Evolutionary conservation across 1,140 invertebrate genomes (phyloP), one percentile per base, ranked within the genome.

Genomic region (Euglossa dilemma): DNA sequence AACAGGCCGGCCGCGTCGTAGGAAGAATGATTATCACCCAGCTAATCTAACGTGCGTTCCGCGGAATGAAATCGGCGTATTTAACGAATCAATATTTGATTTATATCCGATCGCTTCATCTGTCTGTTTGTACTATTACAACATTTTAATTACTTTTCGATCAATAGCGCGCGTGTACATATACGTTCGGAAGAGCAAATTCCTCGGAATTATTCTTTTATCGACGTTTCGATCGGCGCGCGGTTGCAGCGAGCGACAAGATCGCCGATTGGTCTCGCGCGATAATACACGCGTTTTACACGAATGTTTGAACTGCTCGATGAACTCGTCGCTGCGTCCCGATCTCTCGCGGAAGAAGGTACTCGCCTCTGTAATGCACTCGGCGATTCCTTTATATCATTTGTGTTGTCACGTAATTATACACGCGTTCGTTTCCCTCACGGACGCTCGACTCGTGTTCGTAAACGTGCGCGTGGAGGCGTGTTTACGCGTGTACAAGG

Each of bases 331-430:
- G 47, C n/a, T n/a, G n/a, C 12, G 23, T 25, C 57, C 23, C 14
- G 47, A 45, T 18, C 23, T 47, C 63, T 81, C n/a, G 5, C 3
- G 54, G 20, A 11, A 50, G 36, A 54, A 76, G 5, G 52, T 36
- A 67, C 36, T 45, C n/a, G 47, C 73, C 70, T 64, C 56, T 20
- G 6, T 43, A 84, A 80, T 64, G 43, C 59, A n/a, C 57, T 36
- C 71, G 61, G 57, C 52, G 43, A 64, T 82, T 84, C 84, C 87
- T 85, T 81, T 85, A 85, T 85, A 66, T 81, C 73, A 84, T 73
- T 81, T 87, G 59, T 47, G 57, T 85, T 56, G 83, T 87, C 78
- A 82, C n/a, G 47, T 50, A 64, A 88, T 88, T 88, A 87, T 69
- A 71, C 82, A 69, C 57, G 66, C 82, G 74, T 88, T 78, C 72